phyloP scores from a whole-genome alignment of 2,113 vertebrate species.

The Xyliphius kryptos region DNA sequence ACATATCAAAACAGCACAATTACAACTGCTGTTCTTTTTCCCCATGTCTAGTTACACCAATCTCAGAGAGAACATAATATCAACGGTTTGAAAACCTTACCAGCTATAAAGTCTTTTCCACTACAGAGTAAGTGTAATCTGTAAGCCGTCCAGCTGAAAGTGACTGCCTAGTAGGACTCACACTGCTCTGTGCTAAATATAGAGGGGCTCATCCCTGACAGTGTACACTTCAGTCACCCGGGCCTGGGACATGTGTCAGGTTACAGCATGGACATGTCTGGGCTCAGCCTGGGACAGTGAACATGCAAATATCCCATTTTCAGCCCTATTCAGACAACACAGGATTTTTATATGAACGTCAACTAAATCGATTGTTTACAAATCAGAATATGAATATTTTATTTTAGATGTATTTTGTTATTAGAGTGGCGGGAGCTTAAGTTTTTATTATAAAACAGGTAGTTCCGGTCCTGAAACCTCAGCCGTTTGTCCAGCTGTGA shows the following conservation, averaged over 20 bases:
- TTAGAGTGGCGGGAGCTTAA: too few relatives aligned
- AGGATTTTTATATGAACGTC: neutral
- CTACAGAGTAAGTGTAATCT: constrained; percentile 5
- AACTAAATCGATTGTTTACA: too few relatives aligned
- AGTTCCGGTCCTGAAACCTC: too few relatives aligned
- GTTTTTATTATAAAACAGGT: too few relatives aligned
- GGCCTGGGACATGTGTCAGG: constrained; percentile 39
- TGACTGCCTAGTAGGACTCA: constrained; percentile 24
- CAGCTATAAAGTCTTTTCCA: constrained; percentile 31
- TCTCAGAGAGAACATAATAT: constrained; percentile 13
- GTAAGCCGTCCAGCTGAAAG: constrained; percentile 26
- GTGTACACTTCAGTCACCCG: constrained; percentile 42
- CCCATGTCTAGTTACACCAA: neutral
- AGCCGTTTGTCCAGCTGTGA: too few relatives aligned
- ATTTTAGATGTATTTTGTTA: too few relatives aligned
- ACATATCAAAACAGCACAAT: neutral
- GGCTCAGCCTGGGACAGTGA: constrained; percentile 11
- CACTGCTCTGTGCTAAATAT: constrained; percentile 52
- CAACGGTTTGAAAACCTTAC: constrained; percentile 28
- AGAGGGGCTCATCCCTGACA: constrained; percentile 45
- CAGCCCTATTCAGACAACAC: neutral
- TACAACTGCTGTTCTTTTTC: neutral
- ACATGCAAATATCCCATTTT: neutral
- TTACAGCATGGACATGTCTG: constrained; percentile 47
- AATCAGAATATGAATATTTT: too few relatives aligned